Conservation (phyloP, 2,797 vertebrate genomes). For the Dallia pectoralis region DNA sequence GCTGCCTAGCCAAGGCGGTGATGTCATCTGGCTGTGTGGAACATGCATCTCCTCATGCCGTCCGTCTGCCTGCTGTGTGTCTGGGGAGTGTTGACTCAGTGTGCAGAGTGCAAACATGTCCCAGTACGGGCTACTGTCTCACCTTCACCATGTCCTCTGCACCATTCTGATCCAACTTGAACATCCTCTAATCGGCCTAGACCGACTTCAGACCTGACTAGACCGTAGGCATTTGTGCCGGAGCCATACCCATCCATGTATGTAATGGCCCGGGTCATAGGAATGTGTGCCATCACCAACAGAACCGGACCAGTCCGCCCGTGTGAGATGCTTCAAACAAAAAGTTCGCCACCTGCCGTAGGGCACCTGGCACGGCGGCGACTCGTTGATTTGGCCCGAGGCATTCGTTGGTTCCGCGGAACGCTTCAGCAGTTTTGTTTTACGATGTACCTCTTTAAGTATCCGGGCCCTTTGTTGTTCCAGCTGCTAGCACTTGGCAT, state of each 20-base stretch:
- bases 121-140: conserved; percentile 59
- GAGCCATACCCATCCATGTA: too few relatives aligned
- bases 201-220: conserved; percentile 47
- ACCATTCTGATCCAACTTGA: conserved; percentile 50
- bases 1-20: conserved; percentile 60
- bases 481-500: conserved; percentile 66
- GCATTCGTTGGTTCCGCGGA: conserved; percentile 53
- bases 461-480: conserved; percentile 55
- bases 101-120: conserved; percentile 14
- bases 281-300: conserved; percentile 2
- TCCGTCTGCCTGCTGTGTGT: conserved; percentile 45
- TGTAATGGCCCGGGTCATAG: conserved; percentile 46
- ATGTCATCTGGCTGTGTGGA: conserved; percentile 73
- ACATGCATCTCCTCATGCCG: conserved; percentile 54
- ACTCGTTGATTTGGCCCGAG: conserved; percentile 62
- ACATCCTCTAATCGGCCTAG: too few relatives aligned
- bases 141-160: conserved; percentile 64
- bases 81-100: conserved; percentile 10
- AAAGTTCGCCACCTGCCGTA: conserved; percentile 33
- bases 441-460: conserved; percentile 66
- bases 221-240: too few relatives aligned
- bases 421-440: conserved; percentile 53
- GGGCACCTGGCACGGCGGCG: conserved; percentile 35
- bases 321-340: conserved; percentile 47
- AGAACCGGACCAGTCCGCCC: conserved; percentile 51